Base-by-base conservation (phyloP, 2,888 invertebrate genomes). In the Oegoconia quadripuncta region DNA sequence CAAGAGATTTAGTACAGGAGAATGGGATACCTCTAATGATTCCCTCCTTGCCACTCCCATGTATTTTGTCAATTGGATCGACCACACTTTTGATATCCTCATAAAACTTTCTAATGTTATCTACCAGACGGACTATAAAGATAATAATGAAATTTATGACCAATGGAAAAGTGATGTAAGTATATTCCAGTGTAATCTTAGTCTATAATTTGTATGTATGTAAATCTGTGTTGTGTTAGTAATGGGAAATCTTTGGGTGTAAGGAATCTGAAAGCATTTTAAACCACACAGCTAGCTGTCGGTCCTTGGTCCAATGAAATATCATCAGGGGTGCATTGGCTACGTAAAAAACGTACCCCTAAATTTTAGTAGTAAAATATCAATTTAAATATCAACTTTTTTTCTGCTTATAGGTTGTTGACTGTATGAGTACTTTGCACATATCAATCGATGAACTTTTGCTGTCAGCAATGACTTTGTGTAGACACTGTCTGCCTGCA, bases 61-160 rank as follows among this genome's bases (percentile, higher is more conserved):
- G 79, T 79, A 83, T 50, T 87, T 87, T 70, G 80, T 87, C 3
- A 83, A 84, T 50, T 87, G 87, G 87, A 83, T 87, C 46, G 87
- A 87, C 46, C 77, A 82, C 46, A 80, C 83, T 39, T 83, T 86
- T 69, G 80, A 81, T 36, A 53, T 78, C 25, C 67, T 87, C 2
- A 57, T 61, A 9, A 82, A 78, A 57, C 50, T 87, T 5, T 61
- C 79, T 0, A 51, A 58, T 39, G 52, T 69, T 34, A 63, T 81
- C 7, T 82, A 77, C 41, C 74, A 59, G 44, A 75, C 66, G 23
- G 71, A 76, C 40, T 65, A 68, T 39, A 76, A 79, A 29, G 59
- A 68, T 5, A 55, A 54, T 25, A 52, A 67, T 16, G 49, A 55
- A 2, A 29, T 67, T 1, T 57, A 52, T 59, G 48, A 50, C 5